phyloP scores from a whole-genome alignment of 2,797 vertebrate species.

The Tapirus indicus region DNA sequence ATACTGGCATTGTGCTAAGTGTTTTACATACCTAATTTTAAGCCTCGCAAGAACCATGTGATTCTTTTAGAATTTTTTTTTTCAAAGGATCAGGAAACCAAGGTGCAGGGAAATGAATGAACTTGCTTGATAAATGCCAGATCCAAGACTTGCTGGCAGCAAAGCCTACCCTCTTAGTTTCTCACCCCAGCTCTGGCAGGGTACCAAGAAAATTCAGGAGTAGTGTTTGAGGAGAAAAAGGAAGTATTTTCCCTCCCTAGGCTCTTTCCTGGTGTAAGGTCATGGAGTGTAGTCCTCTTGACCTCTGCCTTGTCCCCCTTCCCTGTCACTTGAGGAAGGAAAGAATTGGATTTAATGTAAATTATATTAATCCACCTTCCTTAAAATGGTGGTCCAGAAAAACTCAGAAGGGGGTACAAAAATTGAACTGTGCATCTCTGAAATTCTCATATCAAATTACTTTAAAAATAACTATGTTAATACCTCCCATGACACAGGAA shows the following conservation, averaged over 20 bases:
- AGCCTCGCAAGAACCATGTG: background rate
- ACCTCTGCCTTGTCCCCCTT: background rate
- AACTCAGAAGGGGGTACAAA: slow-evolving; percentile 49
- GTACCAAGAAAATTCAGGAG: background rate
- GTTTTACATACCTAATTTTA: background rate
- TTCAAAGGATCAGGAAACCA: background rate
- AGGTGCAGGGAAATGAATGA: background rate
- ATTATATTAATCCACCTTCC: slow-evolving; percentile 57
- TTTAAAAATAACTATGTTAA: slow-evolving; percentile 66
- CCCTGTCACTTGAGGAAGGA: slow-evolving; percentile 13
- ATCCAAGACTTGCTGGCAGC: background rate
- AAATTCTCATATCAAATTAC: slow-evolving; percentile 80
- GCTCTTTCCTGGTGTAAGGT: background rate
- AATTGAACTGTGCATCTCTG: slow-evolving; percentile 62
- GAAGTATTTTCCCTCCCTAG: background rate
- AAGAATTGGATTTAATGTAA: background rate
- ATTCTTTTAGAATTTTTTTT: background rate
- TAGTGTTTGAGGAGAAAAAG: background rate
- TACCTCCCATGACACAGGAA: slow-evolving; percentile 23
- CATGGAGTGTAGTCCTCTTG: background rate
- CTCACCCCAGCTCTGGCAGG: background rate
- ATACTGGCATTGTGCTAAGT: background rate
- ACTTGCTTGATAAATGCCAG: background rate
- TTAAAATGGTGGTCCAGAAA: slow-evolving; percentile 47
- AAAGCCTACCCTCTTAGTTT: background rate